Percentiles rank a stretch among this genome's conserved stretches.
phyloP scores from a whole-genome alignment of 2,113 vertebrate species.

The Pseudorasbora parva region DNA sequence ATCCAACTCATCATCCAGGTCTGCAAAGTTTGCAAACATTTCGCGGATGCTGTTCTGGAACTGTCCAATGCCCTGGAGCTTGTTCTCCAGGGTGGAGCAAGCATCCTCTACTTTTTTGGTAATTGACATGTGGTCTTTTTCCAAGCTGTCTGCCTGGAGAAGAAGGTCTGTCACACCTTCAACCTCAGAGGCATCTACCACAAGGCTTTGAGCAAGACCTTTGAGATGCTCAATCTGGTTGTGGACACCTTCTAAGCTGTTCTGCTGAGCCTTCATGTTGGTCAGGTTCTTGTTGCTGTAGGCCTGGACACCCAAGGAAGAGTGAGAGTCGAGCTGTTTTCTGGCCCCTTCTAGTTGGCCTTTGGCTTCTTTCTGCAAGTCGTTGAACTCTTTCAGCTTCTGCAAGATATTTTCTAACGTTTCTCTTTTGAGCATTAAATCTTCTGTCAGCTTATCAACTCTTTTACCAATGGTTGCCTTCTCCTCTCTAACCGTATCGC shows the following conservation, averaged over 20 bases:
- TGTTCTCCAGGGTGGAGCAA: conserved; percentile 87
- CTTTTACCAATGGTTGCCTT: conserved; percentile 76
- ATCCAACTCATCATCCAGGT: conserved; percentile 95
- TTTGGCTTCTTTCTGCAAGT: conserved; percentile 82
- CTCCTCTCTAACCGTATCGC: conserved; percentile 81
- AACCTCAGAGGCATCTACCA: conserved; percentile 84
- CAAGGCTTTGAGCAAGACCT: conserved; percentile 84
- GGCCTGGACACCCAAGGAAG: conserved; percentile 84
- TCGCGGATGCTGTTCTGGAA: conserved; percentile 95
- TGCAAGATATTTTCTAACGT: conserved; percentile 85
- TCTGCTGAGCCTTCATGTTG: conserved; percentile 91
- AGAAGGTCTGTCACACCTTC: conserved; percentile 87
- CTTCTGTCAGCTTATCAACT: conserved; percentile 81
- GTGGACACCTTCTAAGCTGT: conserved; percentile 82
- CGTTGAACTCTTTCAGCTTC: conserved; percentile 89
- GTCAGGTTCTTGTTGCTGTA: conserved; percentile 90
- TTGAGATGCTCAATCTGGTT: conserved; percentile 82
- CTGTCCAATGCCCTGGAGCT: conserved; percentile 94
- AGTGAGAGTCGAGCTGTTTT: conserved; percentile 83
- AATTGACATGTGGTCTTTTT: conserved; percentile 78
- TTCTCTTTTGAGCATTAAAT: conserved; percentile 83
- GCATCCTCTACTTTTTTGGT: conserved; percentile 83
- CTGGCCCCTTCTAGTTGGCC: conserved; percentile 82
- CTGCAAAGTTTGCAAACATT: conserved; percentile 92
- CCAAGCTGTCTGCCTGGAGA: conserved; percentile 82